Base-by-base conservation (phyloP, 2,797 vertebrate species). In the Sparus aurata region DNA sequence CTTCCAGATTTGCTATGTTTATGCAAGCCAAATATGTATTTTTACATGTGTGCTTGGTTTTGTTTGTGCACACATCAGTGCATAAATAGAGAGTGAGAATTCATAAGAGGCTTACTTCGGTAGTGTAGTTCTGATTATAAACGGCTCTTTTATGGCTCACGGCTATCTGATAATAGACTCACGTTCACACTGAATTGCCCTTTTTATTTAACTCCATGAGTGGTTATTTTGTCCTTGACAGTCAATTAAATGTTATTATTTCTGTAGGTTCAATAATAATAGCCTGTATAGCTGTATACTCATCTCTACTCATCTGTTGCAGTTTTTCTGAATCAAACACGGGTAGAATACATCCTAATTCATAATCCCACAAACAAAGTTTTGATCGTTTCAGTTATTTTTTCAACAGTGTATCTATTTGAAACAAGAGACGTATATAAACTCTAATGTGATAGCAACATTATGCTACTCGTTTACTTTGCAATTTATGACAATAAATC, bases 121-220 rank as follows among this genome's bases (percentile, higher is more conserved):
- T 69, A 13, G 62, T 34, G 70, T 69, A 16, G 62, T 34, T 75
- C 25, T 60, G 20, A 75, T 58, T 62, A 20, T 59, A 67, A 72
- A 69, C 43, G 22, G 34, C 9, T 8, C 47, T 66, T 79, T 45
- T 59, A 18, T 80, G 23, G 54, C 52, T 76, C 60, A 45, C 22
- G 10, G 25, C 50, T 53, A 34, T 63, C 50, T 77, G 38, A 75
- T 22, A 77, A 69, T 23, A 73, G 64, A 58, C 22, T 46, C 55
- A 64, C 62, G 54, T 72, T 69, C n/a, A 60, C 22, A 64, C 1
- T 43, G 18, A 41, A 46, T 64, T 79, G 27, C 3, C 16, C 55
- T 38, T 69, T 62, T 63, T 46, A 11, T 18, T 23, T 27, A 38
- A 27, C 30, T 12, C 5, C 62, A 34, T 4, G 4, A 8, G 34